Evolutionary conservation across 2,888 invertebrate species (phyloP).

Genomic region (Eilema caniola): DNA sequence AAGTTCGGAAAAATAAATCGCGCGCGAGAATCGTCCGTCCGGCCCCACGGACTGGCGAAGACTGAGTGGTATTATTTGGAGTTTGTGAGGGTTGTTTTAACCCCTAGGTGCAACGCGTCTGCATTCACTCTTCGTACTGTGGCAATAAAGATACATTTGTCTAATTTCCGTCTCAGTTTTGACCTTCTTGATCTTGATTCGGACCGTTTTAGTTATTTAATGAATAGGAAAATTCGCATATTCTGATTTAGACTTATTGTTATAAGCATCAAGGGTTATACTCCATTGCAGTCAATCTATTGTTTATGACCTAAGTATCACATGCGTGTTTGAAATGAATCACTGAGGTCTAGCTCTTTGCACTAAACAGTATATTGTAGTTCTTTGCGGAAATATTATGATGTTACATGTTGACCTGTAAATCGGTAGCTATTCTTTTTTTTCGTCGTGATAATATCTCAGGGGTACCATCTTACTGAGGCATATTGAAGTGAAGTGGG

Average conservation of each 20-base stretch:
- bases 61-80: conserved; percentile 55
- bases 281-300: conserved; percentile 20
- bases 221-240: conserved; percentile 25
- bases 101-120: conserved; percentile 61
- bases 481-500: not conserved
- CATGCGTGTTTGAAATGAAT: conserved; percentile 37
- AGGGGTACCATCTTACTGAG: not conserved
- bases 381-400: conserved; percentile 7
- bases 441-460: not conserved
- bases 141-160: conserved; percentile 59
- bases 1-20: conserved; percentile 51
- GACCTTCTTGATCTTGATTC: conserved; percentile 65
- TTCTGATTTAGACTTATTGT: conserved; percentile 24
- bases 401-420: not conserved
- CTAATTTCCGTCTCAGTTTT: conserved; percentile 66
- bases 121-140: conserved; percentile 57
- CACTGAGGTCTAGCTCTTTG: conserved; percentile 45
- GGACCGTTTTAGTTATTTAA: conserved; percentile 59
- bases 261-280: conserved; percentile 24
- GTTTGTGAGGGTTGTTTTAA: conserved; percentile 55
- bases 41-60: conserved; percentile 54
- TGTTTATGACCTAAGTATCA: conserved; percentile 32
- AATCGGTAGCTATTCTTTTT: not conserved
- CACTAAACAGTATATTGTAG: conserved; percentile 30
- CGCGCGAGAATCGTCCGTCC: conserved; percentile 50